Base-by-base conservation (phyloP, 2,797 vertebrate species). In the Typhlichthys subterraneus region DNA sequence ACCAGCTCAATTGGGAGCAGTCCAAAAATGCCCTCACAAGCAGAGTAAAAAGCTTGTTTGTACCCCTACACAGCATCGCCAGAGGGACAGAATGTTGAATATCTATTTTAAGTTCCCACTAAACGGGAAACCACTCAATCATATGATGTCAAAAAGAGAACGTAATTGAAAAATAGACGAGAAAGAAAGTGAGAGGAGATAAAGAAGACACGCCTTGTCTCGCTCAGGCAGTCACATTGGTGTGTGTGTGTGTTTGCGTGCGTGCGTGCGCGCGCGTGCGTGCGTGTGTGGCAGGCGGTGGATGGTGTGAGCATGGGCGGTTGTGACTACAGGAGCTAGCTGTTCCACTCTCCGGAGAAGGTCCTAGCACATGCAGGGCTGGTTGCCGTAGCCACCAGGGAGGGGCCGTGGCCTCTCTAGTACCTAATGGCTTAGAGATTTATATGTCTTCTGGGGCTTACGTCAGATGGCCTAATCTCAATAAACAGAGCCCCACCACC, bases 381-480 rank as follows among this genome's bases (percentile, higher is more conserved):
- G 68, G 8, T 67, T 15, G 63, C 58, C 45, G 53, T 53, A 61
- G 58, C 63, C 67, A 51, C 64, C 47, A 52, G 77, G 76, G 82
- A 33, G 77, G 50, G 29, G 55, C 63, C 69, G 64, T 60, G 53
- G 67, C 70, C 74, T 77, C 74, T 77, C 67, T 77, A 62, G 74
- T 76, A 72, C 74, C 77, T 84, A 86, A 87, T 83, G 73, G 81
- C 72, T 76, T 73, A 59, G 59, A 73, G 78, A 83, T 85, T 80
- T 86, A 78, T 88, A 83, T 78, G 54, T 81, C 81, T 73, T 73
- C 53, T 61, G 74, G 66, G 76, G 53, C 67, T 87, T 80, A 70
- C 83, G 70, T 83, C 75, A 88, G 82, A 71, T 81, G 23, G 72
- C 73, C 63, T 85, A 42, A 49, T 38, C 77, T 82, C 65, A 76